Conservation (phyloP, 2,797 vertebrate species). For the Mycteria americana region DNA sequence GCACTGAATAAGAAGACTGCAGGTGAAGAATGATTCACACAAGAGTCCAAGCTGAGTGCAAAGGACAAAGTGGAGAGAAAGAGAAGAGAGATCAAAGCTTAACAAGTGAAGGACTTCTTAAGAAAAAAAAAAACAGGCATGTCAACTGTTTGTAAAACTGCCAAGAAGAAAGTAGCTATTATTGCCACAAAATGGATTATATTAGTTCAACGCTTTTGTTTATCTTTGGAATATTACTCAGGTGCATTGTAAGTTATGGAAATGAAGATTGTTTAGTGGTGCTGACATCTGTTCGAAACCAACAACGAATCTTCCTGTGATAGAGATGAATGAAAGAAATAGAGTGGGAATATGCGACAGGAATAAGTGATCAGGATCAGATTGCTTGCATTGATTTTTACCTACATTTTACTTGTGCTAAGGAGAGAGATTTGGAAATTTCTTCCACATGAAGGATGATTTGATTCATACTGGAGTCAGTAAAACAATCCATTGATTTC, state of each 20-base stretch:
- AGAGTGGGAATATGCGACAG: neutral
- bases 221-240: neutral
- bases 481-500: neutral
- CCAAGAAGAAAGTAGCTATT: neutral
- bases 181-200: neutral
- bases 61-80: neutral
- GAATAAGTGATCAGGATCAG: neutral
- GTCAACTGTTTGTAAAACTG: neutral
- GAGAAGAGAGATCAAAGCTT: neutral
- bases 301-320: neutral
- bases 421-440: neutral
- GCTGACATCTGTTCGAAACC: neutral
- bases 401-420: neutral
- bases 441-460: neutral
- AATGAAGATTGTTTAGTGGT: neutral
- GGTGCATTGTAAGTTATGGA: neutral
- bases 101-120: neutral
- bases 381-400: neutral
- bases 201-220: neutral
- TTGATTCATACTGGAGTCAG: neutral
- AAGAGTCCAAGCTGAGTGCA: neutral
- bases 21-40: neutral
- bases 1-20: neutral
- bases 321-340: neutral
- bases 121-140: neutral